Percentiles rank a stretch among this genome's conserved stretches.
phyloP scores from a whole-genome alignment of 2,888 invertebrate genomes.

The Rutpela maculata region DNA sequence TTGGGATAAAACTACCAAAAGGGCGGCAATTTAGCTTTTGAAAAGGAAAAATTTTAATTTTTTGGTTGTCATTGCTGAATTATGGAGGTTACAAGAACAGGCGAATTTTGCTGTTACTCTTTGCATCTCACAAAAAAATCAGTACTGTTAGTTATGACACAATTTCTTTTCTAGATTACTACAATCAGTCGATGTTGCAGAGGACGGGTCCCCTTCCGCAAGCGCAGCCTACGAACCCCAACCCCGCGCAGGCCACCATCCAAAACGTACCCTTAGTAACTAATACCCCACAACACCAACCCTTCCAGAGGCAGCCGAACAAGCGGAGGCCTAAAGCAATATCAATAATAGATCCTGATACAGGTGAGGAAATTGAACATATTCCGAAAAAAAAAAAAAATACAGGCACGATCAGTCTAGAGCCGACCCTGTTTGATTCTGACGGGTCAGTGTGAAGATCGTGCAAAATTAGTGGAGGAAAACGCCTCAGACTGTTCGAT shows the following conservation, averaged over 20 bases:
- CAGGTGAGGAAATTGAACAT: constrained; percentile 61
- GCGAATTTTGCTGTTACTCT: no score
- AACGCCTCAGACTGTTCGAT: constrained; percentile 37
- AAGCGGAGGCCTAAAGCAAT: constrained; percentile 65
- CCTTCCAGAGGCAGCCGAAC: constrained; percentile 53
- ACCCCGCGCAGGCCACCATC: constrained; percentile 58
- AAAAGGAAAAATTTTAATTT: no score
- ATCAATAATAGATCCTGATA: constrained; percentile 71
- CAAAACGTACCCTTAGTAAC: constrained; percentile 44
- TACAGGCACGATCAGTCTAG: constrained; percentile 30
- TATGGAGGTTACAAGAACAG: no score
- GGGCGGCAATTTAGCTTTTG: no score
- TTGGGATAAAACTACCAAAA: no score
- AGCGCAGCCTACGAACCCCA: constrained; percentile 59
- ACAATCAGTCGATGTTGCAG: constrained; percentile 43
- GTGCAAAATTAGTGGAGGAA: constrained; percentile 34
- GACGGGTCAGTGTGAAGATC: constrained; percentile 3
- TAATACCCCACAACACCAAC: constrained; percentile 51
- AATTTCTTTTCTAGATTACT: constrained; percentile 18
- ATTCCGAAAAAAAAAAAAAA: neutral
- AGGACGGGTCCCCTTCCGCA: constrained; percentile 45
- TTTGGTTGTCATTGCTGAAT: no score
- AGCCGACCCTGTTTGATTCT: constrained; percentile 26
- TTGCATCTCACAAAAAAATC: neutral
- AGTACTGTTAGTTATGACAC: neutral